Evolutionary conservation across 2,888 invertebrate genomes (phyloP).

Genomic region (Amorpha juglandis): DNA sequence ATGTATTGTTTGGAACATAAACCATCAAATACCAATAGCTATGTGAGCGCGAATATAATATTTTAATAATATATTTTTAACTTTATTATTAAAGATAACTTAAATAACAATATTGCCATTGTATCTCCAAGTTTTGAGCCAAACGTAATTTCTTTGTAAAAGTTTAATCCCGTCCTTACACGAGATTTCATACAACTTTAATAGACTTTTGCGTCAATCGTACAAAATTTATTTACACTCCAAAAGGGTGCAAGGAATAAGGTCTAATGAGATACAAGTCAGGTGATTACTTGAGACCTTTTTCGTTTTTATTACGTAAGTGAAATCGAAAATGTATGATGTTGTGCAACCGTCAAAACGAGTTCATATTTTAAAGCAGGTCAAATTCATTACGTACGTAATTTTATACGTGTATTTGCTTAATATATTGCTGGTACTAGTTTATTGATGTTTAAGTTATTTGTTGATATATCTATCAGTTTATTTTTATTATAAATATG

Average conservation of each 20-base stretch:
- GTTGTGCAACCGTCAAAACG: constrained; percentile 51
- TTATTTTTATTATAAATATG: no score
- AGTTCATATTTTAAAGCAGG: constrained; percentile 56
- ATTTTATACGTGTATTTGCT: constrained; percentile 34
- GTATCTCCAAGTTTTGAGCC: no score
- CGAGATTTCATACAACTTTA: not conserved
- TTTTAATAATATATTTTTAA: no score
- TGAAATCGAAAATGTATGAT: constrained; percentile 37
- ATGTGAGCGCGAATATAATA: no score
- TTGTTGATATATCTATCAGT: not conserved
- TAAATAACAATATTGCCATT: no score
- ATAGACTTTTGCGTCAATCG: not conserved
- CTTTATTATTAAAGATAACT: no score
- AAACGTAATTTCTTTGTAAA: not conserved
- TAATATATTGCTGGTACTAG: not conserved
- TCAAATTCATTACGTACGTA: constrained; percentile 55
- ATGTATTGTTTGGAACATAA: not conserved
- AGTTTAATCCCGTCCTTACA: not conserved
- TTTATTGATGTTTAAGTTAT: not conserved
- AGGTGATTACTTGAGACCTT: constrained; percentile 25
- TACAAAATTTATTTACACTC: not conserved
- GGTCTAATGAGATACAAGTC: constrained; percentile 14
- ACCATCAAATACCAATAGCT: not conserved
- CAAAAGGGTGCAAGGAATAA: constrained; percentile 8
- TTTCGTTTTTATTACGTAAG: constrained; percentile 37